Evolutionary conservation across 2,888 invertebrate genomes (phyloP).

Genomic region (Philaethria dido): DNA sequence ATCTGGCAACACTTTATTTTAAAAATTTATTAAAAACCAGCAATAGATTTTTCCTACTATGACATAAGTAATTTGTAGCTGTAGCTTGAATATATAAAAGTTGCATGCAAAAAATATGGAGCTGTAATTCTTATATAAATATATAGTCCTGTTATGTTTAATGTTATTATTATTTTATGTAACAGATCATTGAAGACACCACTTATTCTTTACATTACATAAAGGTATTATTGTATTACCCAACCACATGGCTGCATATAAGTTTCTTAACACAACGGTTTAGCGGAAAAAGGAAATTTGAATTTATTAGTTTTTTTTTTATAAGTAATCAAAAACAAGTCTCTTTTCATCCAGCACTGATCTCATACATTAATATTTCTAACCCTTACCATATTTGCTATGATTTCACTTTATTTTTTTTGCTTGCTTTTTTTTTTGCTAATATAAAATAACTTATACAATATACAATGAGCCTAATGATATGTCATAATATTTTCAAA

Average conservation of each 20-base stretch:
- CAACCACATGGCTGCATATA: neutral
- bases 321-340: slow-evolving; percentile 20
- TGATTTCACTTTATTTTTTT: neutral
- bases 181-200: neutral
- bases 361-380: neutral
- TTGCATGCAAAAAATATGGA: slow-evolving; percentile 9
- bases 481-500: no score
- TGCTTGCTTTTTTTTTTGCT: no score
- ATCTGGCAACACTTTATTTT: slow-evolving; percentile 1
- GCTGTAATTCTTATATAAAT: neutral
- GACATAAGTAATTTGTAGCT: neutral
- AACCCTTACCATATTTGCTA: neutral
- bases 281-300: neutral
- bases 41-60: neutral
- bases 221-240: slow-evolving; percentile 5
- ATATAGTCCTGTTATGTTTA: neutral
- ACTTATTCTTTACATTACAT: slow-evolving; percentile 9
- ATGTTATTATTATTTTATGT: slow-evolving; percentile 7
- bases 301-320: neutral
- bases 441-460: no score
- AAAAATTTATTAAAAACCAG: neutral
- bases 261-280: neutral
- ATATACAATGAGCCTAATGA: no score
- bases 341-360: slow-evolving; percentile 23
- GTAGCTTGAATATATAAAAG: neutral